These are phyloP conservation scores for Botia kubotai DNA, from an alignment of 2,797 vertebrate species.

Conservation along the genomic window DNA sequence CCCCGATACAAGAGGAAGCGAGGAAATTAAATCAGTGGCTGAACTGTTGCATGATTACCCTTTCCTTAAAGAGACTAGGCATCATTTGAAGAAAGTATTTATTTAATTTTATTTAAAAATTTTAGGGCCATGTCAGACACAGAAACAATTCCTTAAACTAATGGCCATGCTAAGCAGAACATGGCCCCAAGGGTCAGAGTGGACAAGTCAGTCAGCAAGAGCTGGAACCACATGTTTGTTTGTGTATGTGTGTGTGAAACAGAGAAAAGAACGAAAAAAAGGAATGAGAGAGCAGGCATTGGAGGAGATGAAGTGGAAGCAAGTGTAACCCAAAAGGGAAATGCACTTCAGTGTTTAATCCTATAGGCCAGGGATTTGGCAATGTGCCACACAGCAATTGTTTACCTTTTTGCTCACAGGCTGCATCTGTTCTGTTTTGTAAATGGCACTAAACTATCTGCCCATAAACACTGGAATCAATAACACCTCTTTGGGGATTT, in stretches of 20 bases:
- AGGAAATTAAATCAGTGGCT: constrained; percentile 98
- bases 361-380: constrained; percentile 93
- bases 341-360: constrained; percentile 98
- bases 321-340: constrained; percentile 97
- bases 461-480: constrained; percentile 94
- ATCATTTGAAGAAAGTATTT: constrained; percentile 99
- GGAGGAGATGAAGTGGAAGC: constrained; percentile 98
- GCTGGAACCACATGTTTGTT: constrained; percentile 72
- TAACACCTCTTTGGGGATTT: constrained; percentile 98
- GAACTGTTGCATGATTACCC: constrained; percentile 99
- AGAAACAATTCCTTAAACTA: constrained; percentile 94
- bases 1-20: constrained; percentile 47
- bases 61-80: constrained; percentile 93
- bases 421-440: constrained; percentile 99
- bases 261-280: constrained; percentile 40
- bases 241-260: constrained; percentile 52
- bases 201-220: constrained; percentile 80
- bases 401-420: constrained; percentile 99
- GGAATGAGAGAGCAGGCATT: constrained; percentile 74
- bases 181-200: constrained; percentile 90
- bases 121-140: constrained; percentile 97
- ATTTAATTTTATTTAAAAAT: constrained; percentile 87
- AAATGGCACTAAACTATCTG: constrained; percentile 97
- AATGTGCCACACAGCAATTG: constrained; percentile 96
- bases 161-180: constrained; percentile 91